These are phyloP conservation scores for Dendrocincla tyrannina DNA, from an alignment of 2,797 vertebrate genomes.

Conservation along the genomic window DNA sequence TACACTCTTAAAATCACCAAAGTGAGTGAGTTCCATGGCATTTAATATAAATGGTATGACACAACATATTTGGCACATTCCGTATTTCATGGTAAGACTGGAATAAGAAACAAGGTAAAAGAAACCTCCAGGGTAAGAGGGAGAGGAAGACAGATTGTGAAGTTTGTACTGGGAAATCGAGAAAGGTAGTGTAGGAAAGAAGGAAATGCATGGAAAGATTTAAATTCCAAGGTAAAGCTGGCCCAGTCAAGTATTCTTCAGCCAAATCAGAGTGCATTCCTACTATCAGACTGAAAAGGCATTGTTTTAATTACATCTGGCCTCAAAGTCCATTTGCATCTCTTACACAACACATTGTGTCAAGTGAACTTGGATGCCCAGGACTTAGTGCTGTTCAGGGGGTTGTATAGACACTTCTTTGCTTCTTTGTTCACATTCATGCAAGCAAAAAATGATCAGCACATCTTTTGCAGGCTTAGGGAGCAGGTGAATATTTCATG, in stretches of 20 bases:
- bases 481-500: not conserved
- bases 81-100: not conserved
- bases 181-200: not conserved
- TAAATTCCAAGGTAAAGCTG: slow-evolving; percentile 24
- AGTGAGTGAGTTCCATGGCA: slow-evolving; percentile 9
- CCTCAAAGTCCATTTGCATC: slow-evolving; percentile 4
- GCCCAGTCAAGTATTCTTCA: not conserved
- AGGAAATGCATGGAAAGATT: not conserved
- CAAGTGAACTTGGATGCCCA: not conserved
- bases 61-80: not conserved
- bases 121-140: slow-evolving; percentile 1
- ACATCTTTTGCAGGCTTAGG: not conserved
- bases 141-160: slow-evolving; percentile 38
- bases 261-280: not conserved
- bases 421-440: not conserved
- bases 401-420: not conserved
- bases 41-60: slow-evolving; percentile 22
- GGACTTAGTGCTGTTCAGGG: not conserved
- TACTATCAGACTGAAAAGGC: not conserved
- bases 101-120: slow-evolving; percentile 53
- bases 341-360: not conserved
- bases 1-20: not conserved
- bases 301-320: slow-evolving; percentile 14
- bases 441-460: not conserved
- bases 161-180: slow-evolving; percentile 37